phyloP scores from a whole-genome alignment of 2,113 vertebrate genomes.

The Cygnus atratus region DNA sequence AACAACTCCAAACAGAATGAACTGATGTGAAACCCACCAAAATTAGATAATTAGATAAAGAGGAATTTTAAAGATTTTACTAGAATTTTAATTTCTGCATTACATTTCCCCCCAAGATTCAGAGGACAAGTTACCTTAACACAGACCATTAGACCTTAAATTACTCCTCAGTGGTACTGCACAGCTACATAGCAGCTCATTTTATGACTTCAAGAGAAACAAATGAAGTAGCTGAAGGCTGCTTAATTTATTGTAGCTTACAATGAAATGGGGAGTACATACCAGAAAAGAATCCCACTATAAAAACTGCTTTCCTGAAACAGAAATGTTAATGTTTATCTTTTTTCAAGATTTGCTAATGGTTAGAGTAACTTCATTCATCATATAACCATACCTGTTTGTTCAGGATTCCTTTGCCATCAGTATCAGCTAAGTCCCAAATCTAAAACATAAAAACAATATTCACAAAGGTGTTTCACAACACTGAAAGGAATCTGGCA shows the following conservation, averaged over 20 bases:
- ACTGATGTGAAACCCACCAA: not conserved
- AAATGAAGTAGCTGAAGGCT: not conserved
- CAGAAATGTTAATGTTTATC: not conserved
- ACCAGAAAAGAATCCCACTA: not conserved
- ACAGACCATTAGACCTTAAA: not conserved
- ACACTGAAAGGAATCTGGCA: not conserved
- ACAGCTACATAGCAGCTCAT: not conserved
- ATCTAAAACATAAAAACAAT: constrained; percentile 78
- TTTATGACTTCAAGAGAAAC: not conserved
- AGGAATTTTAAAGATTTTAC: not conserved
- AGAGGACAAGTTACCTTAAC: not conserved
- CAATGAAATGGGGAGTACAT: not conserved
- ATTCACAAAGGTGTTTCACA: not conserved
- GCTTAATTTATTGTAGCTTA: not conserved
- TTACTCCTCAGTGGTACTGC: not conserved
- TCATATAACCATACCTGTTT: constrained; percentile 87
- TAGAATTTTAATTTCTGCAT: not conserved
- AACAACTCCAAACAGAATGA: not conserved
- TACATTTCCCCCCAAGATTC: not conserved
- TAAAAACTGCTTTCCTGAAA: not conserved
- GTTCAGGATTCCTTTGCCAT: constrained; percentile 92
- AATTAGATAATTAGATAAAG: not conserved
- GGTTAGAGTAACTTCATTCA: not conserved
- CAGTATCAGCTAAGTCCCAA: constrained; percentile 97
- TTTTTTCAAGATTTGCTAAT: not conserved